These are phyloP conservation scores for Danio aesculapii DNA, from an alignment of 2,797 vertebrate species.

Conservation along the genomic window DNA sequence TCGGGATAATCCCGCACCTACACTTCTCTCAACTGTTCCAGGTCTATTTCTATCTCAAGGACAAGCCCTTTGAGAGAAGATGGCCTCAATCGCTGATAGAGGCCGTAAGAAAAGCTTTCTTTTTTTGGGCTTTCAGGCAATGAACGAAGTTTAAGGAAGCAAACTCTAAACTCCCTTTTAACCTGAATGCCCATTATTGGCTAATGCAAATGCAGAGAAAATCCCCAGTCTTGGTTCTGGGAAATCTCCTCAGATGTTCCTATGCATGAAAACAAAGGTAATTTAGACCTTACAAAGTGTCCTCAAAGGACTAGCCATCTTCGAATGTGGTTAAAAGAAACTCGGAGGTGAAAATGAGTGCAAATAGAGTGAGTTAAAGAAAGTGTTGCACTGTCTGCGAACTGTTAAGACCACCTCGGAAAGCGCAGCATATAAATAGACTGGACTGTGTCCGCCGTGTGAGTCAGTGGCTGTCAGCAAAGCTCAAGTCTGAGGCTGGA, in stretches of 20 bases:
- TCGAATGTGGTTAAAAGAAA: not conserved
- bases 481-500: constrained; percentile 11
- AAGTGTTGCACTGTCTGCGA: not conserved
- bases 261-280: constrained; percentile 15
- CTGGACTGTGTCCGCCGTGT: constrained; percentile 17
- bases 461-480: constrained; percentile 48
- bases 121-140: not conserved
- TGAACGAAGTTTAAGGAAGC: constrained; percentile 1
- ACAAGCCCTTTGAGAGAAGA: constrained; percentile 44
- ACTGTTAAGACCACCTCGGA: constrained; percentile 15
- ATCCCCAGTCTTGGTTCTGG: constrained; percentile 5
- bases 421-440: constrained; percentile 43
- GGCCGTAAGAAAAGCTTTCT: constrained; percentile 37
- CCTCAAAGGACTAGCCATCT: not conserved
- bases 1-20: constrained; percentile 45
- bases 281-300: constrained; percentile 1
- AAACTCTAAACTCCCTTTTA: constrained; percentile 17
- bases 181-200: constrained; percentile 20
- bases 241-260: constrained; percentile 2
- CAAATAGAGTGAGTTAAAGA: not conserved
- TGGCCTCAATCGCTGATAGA: constrained; percentile 49
- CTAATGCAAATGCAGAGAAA: constrained; percentile 14
- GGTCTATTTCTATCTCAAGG: constrained; percentile 51
- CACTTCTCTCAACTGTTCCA: constrained; percentile 33
- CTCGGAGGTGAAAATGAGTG: not conserved